Evolutionary conservation across 2,888 invertebrate species (phyloP).

Genomic region (Ochropleura plecta): DNA sequence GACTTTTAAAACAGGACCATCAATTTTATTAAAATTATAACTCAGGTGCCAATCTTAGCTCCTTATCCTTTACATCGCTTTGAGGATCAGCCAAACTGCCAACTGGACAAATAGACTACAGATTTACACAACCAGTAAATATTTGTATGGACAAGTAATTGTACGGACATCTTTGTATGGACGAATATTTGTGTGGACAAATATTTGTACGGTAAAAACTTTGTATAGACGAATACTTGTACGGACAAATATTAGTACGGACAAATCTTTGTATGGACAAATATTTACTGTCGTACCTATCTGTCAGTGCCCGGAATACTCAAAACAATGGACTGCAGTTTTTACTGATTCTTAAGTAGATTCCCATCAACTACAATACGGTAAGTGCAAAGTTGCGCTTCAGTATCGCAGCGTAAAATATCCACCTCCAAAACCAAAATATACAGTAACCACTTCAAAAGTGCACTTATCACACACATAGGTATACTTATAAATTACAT

Average conservation of each 20-base stretch:
- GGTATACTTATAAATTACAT: conserved; percentile 10
- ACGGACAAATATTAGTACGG: too few relatives aligned
- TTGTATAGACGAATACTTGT: too few relatives aligned
- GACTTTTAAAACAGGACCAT: conserved; percentile 5
- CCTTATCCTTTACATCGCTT: background rate
- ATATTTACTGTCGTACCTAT: background rate
- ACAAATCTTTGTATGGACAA: background rate
- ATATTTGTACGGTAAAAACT: too few relatives aligned
- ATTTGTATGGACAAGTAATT: too few relatives aligned
- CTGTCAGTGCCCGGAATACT: background rate
- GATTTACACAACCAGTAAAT: background rate
- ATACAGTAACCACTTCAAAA: conserved; percentile 39
- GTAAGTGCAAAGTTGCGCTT: conserved; percentile 7
- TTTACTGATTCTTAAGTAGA: background rate
- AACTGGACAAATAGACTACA: background rate
- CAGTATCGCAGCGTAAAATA: conserved; percentile 1
- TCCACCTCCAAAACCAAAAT: conserved; percentile 18
- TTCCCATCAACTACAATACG: background rate
- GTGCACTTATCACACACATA: conserved; percentile 44
- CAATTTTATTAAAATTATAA: conserved; percentile 14
- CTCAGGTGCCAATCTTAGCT: background rate
- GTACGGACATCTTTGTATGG: too few relatives aligned
- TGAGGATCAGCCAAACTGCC: background rate
- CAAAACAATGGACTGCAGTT: background rate
- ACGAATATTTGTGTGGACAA: too few relatives aligned